Evolutionary conservation across 2,888 invertebrate species (phyloP).

Genomic region (Eupithecia tripunctaria): DNA sequence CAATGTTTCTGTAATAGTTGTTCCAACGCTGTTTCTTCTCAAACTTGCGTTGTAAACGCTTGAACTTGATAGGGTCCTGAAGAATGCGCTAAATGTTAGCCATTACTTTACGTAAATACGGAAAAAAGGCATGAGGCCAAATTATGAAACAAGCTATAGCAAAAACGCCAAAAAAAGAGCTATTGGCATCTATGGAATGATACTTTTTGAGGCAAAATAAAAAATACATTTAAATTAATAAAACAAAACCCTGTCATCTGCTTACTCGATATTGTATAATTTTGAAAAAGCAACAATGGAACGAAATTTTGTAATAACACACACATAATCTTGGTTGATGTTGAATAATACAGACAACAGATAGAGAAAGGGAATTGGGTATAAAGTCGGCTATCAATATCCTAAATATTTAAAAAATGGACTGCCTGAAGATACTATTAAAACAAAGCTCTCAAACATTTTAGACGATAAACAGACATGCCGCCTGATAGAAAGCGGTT

Average conservation of each 20-base stretch:
- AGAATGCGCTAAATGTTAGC: slow-evolving; percentile 15
- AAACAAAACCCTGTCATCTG: neutral
- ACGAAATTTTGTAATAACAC: no score
- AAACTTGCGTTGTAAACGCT: slow-evolving; percentile 72
- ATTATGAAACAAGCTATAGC: neutral
- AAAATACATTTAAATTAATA: neutral
- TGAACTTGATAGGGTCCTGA: slow-evolving; percentile 73
- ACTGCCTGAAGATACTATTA: no score
- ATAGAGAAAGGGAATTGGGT: no score
- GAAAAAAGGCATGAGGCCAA: neutral
- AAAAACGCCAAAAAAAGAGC: no score
- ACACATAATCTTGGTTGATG: no score
- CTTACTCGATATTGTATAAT: neutral
- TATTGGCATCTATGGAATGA: neutral
- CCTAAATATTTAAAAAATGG: no score
- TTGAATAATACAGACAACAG: no score
- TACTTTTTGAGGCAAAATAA: neutral
- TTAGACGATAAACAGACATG: no score
- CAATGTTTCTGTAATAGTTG: slow-evolving; percentile 74
- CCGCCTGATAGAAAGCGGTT: no score
- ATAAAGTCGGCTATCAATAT: no score
- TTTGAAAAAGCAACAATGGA: neutral
- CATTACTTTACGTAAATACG: neutral
- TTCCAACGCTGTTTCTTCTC: slow-evolving; percentile 81
- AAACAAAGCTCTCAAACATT: no score